Base-by-base conservation (phyloP, 2,113 vertebrate genomes). In the Odocoileus virginianus region DNA sequence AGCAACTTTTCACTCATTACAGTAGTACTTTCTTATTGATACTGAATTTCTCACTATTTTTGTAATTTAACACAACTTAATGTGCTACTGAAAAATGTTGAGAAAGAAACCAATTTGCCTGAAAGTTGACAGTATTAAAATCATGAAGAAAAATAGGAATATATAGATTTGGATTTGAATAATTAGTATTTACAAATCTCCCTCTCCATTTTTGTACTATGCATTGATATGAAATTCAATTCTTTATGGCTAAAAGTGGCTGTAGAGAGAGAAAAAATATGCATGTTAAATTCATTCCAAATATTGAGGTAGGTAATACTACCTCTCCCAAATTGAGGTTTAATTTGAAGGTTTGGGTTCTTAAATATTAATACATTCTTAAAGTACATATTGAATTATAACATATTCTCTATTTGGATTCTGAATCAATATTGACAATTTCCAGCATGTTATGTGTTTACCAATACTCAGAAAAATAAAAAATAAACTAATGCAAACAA, bases 281-380 rank as follows among this genome's bases (percentile, higher is more conserved):
- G 30, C 90, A 89, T 95, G 81, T 96, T 96, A 97, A 64, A 89
- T 97, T 97, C 21, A 89, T 96, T 97, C 33, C 67, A 98, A 98
- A 98, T 97, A 96, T 92, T 94, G 88, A 93, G 94, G 97, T 0
- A 23, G 36, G 30, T 55, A 97, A 7, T 86, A 98, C 89, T 97
- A 97, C 97, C 93, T 98, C 98, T 96, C 91, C 45, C 76, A 97
- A 98, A 97, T n/a, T 98, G 96, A 97, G 94, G 64, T 96, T 96
- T 88, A 97, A 98, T 97, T 79, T 67, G 94, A 97, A 98, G 71
- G 8, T 97, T 87, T 82, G 47, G 1, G 19, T 90, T 64, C 60
- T 89, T 85, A 36, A 98, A 97, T 91, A 57, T 97, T 93, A 83
- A 97, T 96, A 47, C 74, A 10, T 50, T 84, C 83, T 92, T 91